Evolutionary conservation across 1,140 invertebrate genomes (phyloP), one percentile per base, ranked within the genome.

Genomic region (Drosophila burlai): DNA sequence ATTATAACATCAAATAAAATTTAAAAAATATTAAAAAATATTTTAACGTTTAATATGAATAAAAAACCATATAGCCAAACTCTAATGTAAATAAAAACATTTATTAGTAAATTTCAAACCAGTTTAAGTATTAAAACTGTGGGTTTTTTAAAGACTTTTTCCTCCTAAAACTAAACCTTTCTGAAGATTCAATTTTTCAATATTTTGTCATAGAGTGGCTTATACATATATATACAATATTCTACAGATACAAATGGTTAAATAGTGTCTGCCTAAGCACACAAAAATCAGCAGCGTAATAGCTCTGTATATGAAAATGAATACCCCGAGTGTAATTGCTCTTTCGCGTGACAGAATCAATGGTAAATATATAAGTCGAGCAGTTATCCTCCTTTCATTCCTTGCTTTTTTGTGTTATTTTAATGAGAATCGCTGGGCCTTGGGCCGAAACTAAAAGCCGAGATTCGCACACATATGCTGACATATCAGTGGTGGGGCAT

Each of bases 381-480:
- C 59, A 31, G 4, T 7, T 15, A 2, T 26, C 2, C n/a, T 38
- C 9, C 16, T 8, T 38, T 26, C 34, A 29, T 40, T 26, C 21
- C 26, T 66, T 9, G 29, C 1, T 49, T 49, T 47, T 67, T 42
- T 58, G 36, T 58, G 38, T 45, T 29, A 50, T 49, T 81, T 83
- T 83, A 87, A 87, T 89, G 81, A 83, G 75, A 80, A 57, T 46
- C 66, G 42, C 24, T 61, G 66, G 58, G 42, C 43, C 63, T 59
- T 76, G 58, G 55, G 55, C 59, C 66, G 67, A 73, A 86, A 87
- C 83, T 80, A 87, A 83, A 83, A 82, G 80, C 80, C 47, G 71
- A 80, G 83, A 87, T 80, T 87, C 68, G 63, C 64, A 71, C 43
- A 74, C 49, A 65, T 73, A 60, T 72, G 67, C 69, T 60, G 69